A percentile compares a stretch with the other conserved stretches of the same genome.
These are phyloP conservation scores for Sycophila texana DNA, from an alignment of 2,888 invertebrate species.

Conservation along the genomic window DNA sequence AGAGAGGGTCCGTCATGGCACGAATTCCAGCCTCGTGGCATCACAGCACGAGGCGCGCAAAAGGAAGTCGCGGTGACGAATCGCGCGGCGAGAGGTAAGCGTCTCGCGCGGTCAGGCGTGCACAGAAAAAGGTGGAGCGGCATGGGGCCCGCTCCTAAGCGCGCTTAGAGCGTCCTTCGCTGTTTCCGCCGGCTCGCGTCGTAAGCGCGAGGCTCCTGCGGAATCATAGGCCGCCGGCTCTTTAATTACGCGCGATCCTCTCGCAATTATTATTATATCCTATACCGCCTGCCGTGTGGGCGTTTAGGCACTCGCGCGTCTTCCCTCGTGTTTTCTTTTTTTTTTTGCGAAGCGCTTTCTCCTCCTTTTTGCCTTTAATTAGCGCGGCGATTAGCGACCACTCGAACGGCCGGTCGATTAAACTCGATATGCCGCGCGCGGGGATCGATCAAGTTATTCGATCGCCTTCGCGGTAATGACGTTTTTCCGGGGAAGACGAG, in stretches of 20 bases:
- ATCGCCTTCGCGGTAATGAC: conserved; percentile 15
- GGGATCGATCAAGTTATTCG: conserved; percentile 25
- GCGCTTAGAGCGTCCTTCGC: conserved; percentile 35
- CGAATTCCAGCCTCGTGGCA: conserved; percentile 16
- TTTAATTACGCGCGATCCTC: conserved; percentile 32
- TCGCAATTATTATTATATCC: conserved; percentile 14
- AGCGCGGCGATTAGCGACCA: conserved; percentile 39
- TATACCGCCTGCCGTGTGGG: background rate
- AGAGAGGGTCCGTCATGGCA: background rate
- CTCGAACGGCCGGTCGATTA: conserved; percentile 14
- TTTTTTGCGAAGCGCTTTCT: background rate
- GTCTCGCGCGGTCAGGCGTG: background rate
- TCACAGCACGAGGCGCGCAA: conserved; percentile 3
- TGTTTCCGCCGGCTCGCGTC: conserved; percentile 33
- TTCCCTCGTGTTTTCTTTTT: background rate
- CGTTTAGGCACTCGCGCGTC: background rate
- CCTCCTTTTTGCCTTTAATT: conserved; percentile 27
- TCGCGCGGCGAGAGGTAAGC: conserved; percentile 22
- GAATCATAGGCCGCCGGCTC: conserved; percentile 31
- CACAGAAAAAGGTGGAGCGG: background rate
- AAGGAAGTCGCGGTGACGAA: conserved; percentile 46
- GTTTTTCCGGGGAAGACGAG: conserved; percentile 11
- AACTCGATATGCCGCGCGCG: background rate
- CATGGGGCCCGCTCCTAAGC: background rate
- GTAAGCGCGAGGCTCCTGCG: background rate